phyloP scores from a whole-genome alignment of 2,888 invertebrate species.

The Gymnocheta viridis region DNA sequence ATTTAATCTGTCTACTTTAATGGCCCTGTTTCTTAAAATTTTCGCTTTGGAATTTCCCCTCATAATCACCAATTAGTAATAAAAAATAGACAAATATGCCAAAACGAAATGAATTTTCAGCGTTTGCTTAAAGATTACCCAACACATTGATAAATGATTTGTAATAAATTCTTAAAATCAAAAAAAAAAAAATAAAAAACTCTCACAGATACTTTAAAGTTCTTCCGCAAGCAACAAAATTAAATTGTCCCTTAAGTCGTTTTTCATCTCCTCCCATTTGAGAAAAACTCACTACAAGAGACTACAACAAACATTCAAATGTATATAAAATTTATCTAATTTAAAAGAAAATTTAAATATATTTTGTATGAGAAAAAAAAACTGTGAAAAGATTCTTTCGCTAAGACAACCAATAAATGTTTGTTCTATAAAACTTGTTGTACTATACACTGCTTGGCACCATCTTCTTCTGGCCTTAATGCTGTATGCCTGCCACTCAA shows the following conservation, averaged over 20 bases:
- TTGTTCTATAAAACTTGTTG: slow-evolving; percentile 49
- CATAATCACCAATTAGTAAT: slow-evolving; percentile 81
- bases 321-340: slow-evolving; percentile 59
- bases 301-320: slow-evolving; percentile 8
- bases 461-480: slow-evolving; percentile 21
- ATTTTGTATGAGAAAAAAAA: not conserved
- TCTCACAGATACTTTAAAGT: slow-evolving; percentile 32
- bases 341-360: slow-evolving; percentile 66
- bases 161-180: slow-evolving; percentile 76
- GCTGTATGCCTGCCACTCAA: slow-evolving; percentile 11
- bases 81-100: slow-evolving; percentile 79
- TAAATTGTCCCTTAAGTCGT: slow-evolving; percentile 50
- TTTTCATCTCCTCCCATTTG: slow-evolving; percentile 31
- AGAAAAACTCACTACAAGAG: slow-evolving; percentile 1
- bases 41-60: slow-evolving; percentile 73
- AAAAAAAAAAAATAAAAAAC: slow-evolving; percentile 46
- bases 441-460: slow-evolving; percentile 26
- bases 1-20: slow-evolving; percentile 23
- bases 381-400: slow-evolving; percentile 16
- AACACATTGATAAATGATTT: slow-evolving; percentile 78
- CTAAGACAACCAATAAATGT: slow-evolving; percentile 43
- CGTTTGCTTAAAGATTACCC: slow-evolving; percentile 42
- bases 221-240: slow-evolving; percentile 12
- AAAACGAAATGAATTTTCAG: slow-evolving; percentile 62
- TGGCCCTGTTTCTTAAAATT: not conserved